phyloP scores from a whole-genome alignment of 2,113 vertebrate species.

The Vidua macroura region DNA sequence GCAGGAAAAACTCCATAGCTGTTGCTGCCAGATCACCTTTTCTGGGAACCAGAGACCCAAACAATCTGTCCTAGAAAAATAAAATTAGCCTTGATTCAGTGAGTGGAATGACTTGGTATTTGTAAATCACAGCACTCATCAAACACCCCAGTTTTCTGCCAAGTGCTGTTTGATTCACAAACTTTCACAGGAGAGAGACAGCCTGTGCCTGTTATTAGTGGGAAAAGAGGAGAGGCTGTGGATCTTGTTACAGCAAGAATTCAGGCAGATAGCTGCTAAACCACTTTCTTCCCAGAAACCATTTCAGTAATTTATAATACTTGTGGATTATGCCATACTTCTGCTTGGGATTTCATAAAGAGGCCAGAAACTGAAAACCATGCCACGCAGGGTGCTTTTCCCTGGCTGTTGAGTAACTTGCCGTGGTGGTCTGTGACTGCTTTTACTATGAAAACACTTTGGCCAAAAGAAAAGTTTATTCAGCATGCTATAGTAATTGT shows the following conservation, averaged over 20 bases:
- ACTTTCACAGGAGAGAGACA: neutral
- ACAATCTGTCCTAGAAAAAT: neutral
- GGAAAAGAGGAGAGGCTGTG: neutral
- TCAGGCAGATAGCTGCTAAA: neutral
- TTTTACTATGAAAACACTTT: neutral
- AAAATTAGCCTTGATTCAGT: neutral
- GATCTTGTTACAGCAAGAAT: neutral
- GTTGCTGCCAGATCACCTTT: neutral
- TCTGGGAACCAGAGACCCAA: neutral
- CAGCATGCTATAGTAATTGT: neutral
- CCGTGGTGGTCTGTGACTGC: neutral
- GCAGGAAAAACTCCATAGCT: neutral
- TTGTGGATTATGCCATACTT: neutral
- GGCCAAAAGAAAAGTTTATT: neutral
- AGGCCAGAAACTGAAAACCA: neutral
- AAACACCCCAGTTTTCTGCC: neutral
- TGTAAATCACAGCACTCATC: neutral
- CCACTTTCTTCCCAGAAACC: neutral
- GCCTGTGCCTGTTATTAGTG: neutral
- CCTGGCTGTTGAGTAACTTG: neutral
- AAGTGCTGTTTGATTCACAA: neutral
- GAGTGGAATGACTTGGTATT: neutral
- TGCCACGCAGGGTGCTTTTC: neutral
- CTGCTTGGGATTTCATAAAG: neutral
- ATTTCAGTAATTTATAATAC: neutral